Conservation (phyloP, 2,888 invertebrate species). For the Cosmia trapezina region DNA sequence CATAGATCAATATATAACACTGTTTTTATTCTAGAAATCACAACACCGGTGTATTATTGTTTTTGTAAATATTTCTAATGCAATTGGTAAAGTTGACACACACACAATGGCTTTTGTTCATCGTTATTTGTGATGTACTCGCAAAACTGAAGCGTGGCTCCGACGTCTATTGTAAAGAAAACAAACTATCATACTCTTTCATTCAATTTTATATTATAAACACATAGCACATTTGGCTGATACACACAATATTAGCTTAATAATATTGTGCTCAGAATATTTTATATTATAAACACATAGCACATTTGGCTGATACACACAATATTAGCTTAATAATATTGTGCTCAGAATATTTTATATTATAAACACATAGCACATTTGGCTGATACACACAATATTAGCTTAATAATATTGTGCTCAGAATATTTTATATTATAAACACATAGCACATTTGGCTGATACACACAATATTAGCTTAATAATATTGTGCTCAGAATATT, state of each 20-base stretch:
- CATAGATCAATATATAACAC: too few species aligned
- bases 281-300: constrained; percentile 1
- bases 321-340: not conserved
- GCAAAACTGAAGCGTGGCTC: not conserved
- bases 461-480: not conserved
- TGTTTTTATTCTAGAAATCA: too few species aligned
- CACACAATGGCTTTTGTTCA: constrained; percentile 1
- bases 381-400: not conserved
- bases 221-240: constrained; percentile 9
- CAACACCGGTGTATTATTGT: too few species aligned
- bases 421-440: not conserved
- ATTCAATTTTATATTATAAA: constrained; percentile 1
- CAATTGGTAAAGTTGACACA: constrained; percentile 4
- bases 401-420: not conserved
- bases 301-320: constrained; percentile 1
- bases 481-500: not conserved
- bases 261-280: not conserved
- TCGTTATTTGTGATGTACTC: constrained; percentile 14
- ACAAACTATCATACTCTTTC: not conserved
- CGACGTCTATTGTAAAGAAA: constrained; percentile 18
- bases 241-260: not conserved
- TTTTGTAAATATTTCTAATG: too few species aligned
- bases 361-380: not conserved
- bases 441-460: constrained; percentile 7
- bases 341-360: too few species aligned